Conservation (phyloP, 1,140 invertebrate species). For the Triops longicaudatus region DNA sequence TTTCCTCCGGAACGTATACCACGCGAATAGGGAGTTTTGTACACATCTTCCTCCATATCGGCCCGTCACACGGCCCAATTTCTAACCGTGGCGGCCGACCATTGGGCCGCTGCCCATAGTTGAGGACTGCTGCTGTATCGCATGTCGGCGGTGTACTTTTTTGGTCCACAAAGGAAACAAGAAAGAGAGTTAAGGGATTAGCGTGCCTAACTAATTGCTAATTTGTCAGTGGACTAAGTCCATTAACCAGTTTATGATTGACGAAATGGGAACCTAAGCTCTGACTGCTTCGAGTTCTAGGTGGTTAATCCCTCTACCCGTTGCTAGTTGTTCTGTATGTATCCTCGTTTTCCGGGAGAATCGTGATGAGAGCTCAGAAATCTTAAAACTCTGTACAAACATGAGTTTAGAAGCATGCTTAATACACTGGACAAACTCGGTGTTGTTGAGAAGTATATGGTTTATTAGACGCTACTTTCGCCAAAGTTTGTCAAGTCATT, state of each 20-base stretch:
- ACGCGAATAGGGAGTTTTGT: too few species aligned
- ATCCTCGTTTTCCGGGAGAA: background rate
- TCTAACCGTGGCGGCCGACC: too few species aligned
- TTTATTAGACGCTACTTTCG: background rate
- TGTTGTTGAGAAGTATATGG: background rate
- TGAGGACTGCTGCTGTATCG: background rate
- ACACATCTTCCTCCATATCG: too few species aligned
- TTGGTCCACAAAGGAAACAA: background rate
- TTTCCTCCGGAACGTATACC: too few species aligned
- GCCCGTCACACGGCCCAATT: too few species aligned
- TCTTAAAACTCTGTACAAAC: background rate
- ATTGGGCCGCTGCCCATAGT: too few species aligned
- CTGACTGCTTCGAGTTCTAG: background rate
- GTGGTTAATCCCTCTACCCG: background rate
- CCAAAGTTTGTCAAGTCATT: background rate
- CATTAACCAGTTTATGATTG: slow-evolving; percentile 2
- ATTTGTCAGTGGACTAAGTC: slow-evolving; percentile 7
- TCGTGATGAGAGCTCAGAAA: background rate
- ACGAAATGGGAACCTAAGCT: background rate
- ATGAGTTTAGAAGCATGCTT: background rate
- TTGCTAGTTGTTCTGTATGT: background rate
- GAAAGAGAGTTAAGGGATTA: background rate
- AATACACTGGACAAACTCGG: background rate
- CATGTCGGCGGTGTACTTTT: background rate
- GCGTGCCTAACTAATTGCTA: background rate